Percentiles rank a stretch among this genome's conserved stretches.
phyloP scores from a whole-genome alignment of 1,140 invertebrate species.

The Macrostomum lignano region DNA sequence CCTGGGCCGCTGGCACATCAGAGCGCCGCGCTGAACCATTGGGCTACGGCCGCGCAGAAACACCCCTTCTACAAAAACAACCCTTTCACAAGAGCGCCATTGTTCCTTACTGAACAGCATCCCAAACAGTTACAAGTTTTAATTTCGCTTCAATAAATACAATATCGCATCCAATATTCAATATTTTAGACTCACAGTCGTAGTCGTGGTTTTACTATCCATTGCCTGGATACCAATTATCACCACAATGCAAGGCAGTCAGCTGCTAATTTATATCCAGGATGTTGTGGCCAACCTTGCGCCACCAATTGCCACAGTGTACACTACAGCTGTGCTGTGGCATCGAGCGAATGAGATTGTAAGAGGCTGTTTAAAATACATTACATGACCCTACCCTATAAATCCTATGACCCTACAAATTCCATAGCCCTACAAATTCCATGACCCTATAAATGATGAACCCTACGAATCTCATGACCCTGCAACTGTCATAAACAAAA shows the following conservation, averaged over 20 bases:
- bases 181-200: constrained; percentile 17
- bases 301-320: constrained; percentile 31
- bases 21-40: neutral
- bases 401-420: too few species aligned
- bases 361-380: too few species aligned
- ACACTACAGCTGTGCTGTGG: constrained; percentile 28
- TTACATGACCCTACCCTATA: too few species aligned
- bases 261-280: constrained; percentile 32
- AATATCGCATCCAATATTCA: neutral
- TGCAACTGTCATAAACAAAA: too few species aligned
- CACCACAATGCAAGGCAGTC: constrained; percentile 28
- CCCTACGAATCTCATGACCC: too few species aligned
- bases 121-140: neutral
- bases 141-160: neutral
- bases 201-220: constrained; percentile 27
- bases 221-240: constrained; percentile 32
- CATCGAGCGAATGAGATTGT: constrained; percentile 30
- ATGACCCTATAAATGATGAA: too few species aligned
- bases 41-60: neutral
- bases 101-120: neutral
- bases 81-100: neutral
- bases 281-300: constrained; percentile 29
- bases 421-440: too few species aligned
- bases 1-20: too few species aligned
- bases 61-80: neutral